Evolutionary conservation across 2,888 invertebrate genomes (phyloP).

Genomic region (Atrina japonica): DNA sequence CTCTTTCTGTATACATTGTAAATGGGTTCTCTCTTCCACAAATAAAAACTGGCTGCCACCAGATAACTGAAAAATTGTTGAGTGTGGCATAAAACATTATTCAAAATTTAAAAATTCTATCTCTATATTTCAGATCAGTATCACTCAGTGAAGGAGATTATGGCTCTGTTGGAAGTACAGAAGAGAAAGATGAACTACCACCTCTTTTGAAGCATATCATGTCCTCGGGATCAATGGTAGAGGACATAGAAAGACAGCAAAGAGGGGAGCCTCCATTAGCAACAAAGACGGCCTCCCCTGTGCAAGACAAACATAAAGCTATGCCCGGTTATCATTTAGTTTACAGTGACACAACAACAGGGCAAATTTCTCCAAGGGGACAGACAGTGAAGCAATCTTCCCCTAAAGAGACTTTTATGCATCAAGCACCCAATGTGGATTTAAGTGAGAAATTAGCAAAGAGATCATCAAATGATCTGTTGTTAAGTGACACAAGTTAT

Average conservation of each 20-base stretch:
- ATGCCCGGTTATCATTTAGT: too few species aligned
- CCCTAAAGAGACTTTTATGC: background rate
- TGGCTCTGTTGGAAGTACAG: conserved; percentile 1
- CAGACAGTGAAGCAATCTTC: background rate
- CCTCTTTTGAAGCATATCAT: conserved; percentile 87
- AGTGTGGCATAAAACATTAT: too few species aligned
- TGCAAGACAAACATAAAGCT: background rate
- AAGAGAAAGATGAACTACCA: conserved; percentile 51
- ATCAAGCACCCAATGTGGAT: background rate
- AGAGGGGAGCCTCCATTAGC: conserved; percentile 19
- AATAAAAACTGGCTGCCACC: too few species aligned
- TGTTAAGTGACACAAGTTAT: background rate
- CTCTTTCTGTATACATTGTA: too few species aligned
- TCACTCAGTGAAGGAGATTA: conserved; percentile 45
- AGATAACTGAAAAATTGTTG: too few species aligned
- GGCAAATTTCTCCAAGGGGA: background rate
- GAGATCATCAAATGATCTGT: background rate
- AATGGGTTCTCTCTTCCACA: too few species aligned
- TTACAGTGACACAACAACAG: background rate
- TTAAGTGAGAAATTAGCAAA: background rate
- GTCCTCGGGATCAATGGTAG: conserved; percentile 91
- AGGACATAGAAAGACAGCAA: conserved; percentile 88
- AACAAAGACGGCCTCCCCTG: background rate
- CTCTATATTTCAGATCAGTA: conserved; percentile 41
- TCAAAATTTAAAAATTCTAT: too few species aligned